Percentiles rank a stretch among this genome's conserved stretches.
Evolutionary conservation across 2,113 vertebrate species (phyloP).

Genomic region (Zootoca vivipara): DNA sequence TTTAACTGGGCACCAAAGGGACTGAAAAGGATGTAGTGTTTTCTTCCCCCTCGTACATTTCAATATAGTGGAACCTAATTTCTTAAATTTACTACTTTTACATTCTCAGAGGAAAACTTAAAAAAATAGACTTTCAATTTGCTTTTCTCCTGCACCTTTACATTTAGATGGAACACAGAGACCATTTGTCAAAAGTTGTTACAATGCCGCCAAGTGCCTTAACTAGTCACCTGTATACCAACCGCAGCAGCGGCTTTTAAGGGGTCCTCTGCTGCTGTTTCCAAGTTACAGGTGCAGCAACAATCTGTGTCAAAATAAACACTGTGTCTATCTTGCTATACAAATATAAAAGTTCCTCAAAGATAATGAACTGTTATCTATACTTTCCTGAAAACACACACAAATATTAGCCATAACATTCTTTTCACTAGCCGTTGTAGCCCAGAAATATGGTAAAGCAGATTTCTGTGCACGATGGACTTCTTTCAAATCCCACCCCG

Average conservation of each 20-base stretch:
- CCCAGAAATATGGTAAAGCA: background rate
- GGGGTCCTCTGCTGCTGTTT: background rate
- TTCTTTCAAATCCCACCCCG: background rate
- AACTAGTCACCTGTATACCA: slow-evolving; percentile 63
- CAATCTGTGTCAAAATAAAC: background rate
- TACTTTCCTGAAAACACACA: background rate
- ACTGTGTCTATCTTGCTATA: background rate
- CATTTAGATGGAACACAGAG: slow-evolving; percentile 86
- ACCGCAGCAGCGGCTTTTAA: background rate
- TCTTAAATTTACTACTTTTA: slow-evolving; percentile 81
- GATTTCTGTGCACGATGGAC: background rate
- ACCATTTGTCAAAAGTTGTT: slow-evolving; percentile 78
- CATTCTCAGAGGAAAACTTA: slow-evolving; percentile 82
- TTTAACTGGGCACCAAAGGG: slow-evolving; percentile 81
- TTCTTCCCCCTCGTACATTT: slow-evolving; percentile 81
- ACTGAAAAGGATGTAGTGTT: slow-evolving; percentile 74
- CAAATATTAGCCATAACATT: background rate
- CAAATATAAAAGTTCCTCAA: background rate
- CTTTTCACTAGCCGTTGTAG: background rate
- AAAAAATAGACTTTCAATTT: slow-evolving; percentile 90
- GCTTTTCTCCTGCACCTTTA: slow-evolving; percentile 80
- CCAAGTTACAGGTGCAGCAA: background rate
- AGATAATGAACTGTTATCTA: background rate
- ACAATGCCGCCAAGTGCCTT: slow-evolving; percentile 69
- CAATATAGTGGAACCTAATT: slow-evolving; percentile 86